Evolutionary conservation across 2,797 vertebrate species (phyloP).

Genomic region (Dendrocincla fuliginosa): DNA sequence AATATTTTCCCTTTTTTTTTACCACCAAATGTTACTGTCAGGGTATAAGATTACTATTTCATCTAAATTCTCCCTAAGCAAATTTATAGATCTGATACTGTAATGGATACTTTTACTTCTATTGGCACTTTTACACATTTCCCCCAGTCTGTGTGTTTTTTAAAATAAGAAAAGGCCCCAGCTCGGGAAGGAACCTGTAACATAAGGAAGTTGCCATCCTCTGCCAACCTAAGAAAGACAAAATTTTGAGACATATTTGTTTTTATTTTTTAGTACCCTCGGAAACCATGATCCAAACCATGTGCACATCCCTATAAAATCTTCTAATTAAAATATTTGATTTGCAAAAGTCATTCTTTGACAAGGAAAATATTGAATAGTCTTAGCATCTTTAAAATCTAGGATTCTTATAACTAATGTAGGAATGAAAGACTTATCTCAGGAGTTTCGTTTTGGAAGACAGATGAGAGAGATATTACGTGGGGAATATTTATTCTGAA

Average conservation of each 20-base stretch:
- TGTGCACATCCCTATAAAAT: not conserved
- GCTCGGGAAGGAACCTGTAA: not conserved
- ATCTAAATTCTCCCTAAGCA: not conserved
- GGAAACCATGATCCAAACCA: not conserved
- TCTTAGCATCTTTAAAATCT: not conserved
- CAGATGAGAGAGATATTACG: not conserved
- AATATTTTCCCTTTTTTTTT: not conserved
- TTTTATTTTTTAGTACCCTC: not conserved
- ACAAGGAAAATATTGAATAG: not conserved
- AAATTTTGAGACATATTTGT: not conserved
- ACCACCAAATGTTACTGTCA: not conserved
- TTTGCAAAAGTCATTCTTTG: not conserved
- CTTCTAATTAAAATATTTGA: conserved; percentile 9
- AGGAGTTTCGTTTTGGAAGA: not conserved
- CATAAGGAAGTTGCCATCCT: not conserved
- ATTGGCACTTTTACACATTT: not conserved
- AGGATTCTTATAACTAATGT: not conserved
- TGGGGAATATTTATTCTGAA: not conserved
- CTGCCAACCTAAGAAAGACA: not conserved
- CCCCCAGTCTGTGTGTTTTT: not conserved
- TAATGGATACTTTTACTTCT: not conserved
- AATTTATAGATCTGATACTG: not conserved
- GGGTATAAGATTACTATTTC: not conserved
- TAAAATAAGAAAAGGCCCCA: not conserved
- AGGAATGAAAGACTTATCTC: not conserved